Conservation (phyloP, 2,797 vertebrate species). For the Falco naumanni region DNA sequence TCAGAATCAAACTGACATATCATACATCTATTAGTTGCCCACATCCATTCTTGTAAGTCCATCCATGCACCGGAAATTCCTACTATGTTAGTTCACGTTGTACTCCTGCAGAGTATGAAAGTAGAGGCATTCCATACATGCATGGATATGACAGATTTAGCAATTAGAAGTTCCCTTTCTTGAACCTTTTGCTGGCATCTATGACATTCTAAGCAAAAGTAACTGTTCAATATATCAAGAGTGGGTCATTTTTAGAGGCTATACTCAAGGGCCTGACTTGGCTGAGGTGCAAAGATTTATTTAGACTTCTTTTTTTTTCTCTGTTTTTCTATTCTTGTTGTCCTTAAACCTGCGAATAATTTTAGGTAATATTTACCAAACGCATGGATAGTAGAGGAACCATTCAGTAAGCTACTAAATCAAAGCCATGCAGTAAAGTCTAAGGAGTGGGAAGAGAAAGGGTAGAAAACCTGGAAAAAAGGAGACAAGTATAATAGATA, state of each 20-base stretch:
- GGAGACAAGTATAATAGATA: background rate
- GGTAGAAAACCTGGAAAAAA: background rate
- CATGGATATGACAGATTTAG: conserved; percentile 2
- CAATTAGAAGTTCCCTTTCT: background rate
- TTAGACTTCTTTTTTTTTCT: background rate
- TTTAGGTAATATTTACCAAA: background rate
- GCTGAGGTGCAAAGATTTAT: background rate
- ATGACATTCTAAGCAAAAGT: background rate
- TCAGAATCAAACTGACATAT: background rate
- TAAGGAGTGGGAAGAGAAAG: background rate
- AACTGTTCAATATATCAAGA: background rate
- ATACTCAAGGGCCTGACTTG: background rate
- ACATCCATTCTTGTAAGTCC: conserved; percentile 14
- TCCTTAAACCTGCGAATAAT: background rate
- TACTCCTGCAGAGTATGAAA: background rate
- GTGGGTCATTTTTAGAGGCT: background rate
- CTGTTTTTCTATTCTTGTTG: background rate
- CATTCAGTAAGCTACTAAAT: background rate
- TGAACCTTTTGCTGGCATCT: background rate
- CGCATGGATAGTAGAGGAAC: background rate
- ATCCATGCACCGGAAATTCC: conserved; percentile 4
- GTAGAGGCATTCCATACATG: background rate
- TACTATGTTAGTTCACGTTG: background rate
- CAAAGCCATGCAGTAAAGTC: background rate
- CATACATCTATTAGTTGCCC: background rate